phyloP scores from a whole-genome alignment of 2,888 invertebrate species.

The Caenorhabditis sp. region DNA sequence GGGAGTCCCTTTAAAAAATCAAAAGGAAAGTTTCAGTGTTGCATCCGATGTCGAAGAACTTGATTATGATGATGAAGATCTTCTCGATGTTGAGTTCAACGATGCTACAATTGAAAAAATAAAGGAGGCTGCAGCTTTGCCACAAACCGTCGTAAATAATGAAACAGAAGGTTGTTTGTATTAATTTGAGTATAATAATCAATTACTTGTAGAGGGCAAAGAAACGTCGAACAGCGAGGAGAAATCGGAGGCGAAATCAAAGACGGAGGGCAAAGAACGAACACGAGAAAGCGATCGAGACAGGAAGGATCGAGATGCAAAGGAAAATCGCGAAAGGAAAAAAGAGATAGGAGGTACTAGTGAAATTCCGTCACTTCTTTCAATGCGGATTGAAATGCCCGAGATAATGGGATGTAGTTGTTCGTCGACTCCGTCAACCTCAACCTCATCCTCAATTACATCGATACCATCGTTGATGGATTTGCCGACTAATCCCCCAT shows the following conservation, averaged over 20 bases:
- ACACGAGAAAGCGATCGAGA: neutral
- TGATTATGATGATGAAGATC: constrained; percentile 33
- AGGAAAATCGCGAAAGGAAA: no score
- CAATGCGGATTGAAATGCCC: constrained; percentile 30
- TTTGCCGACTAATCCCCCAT: constrained; percentile 28
- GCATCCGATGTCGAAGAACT: constrained; percentile 17
- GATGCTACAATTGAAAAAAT: constrained; percentile 30
- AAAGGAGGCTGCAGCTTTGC: constrained; percentile 3
- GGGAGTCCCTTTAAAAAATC: no score
- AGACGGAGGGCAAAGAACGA: neutral
- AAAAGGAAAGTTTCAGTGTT: neutral
- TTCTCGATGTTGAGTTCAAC: constrained; percentile 43
- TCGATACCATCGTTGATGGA: constrained; percentile 35
- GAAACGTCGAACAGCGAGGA: neutral
- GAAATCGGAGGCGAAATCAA: constrained; percentile 1
- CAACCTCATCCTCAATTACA: constrained; percentile 4
- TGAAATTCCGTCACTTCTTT: constrained; percentile 31
- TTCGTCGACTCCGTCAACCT: constrained; percentile 10
- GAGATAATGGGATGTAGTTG: constrained; percentile 11
- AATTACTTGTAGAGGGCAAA: neutral
- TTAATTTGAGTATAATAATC: neutral
- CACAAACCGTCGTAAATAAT: neutral
- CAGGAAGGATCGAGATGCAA: neutral
- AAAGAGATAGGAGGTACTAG: constrained; percentile 10
- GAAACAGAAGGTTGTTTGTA: constrained; percentile 4